A percentile compares a stretch with the other conserved stretches of the same genome.
Evolutionary conservation across 2,797 vertebrate species (phyloP).

Genomic region (Acrossocheilus fasciatus): DNA sequence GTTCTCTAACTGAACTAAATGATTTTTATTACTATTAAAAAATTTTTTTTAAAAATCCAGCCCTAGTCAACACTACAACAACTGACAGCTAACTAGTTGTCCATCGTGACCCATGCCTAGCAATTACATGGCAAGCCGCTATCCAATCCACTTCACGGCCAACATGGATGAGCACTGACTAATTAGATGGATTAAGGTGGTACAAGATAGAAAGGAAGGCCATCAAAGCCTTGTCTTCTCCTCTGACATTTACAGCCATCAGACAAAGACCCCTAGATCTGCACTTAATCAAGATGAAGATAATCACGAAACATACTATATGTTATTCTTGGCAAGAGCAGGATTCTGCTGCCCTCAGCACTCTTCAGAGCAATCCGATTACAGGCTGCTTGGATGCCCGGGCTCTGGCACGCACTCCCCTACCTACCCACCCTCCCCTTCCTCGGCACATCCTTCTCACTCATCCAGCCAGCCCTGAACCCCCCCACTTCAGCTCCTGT

Average conservation of each 20-base stretch:
- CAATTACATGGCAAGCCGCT: constrained; percentile 21
- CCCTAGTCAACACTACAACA: background rate
- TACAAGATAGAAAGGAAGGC: constrained; percentile 58
- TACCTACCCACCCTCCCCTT: background rate
- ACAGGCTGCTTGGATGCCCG: constrained; percentile 71
- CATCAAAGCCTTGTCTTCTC: constrained; percentile 66
- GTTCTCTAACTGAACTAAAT: no score
- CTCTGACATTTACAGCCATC: constrained; percentile 72
- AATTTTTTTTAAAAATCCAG: no score
- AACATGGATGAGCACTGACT: constrained; percentile 79
- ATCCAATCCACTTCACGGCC: constrained; percentile 62
- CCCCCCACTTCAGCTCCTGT: constrained; percentile 36
- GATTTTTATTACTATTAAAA: no score
- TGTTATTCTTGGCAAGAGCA: constrained; percentile 54
- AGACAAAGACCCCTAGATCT: constrained; percentile 69
- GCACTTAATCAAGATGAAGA: constrained; percentile 77
- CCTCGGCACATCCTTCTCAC: constrained; percentile 57
- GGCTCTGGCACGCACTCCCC: constrained; percentile 26
- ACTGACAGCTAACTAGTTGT: background rate
- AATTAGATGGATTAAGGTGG: constrained; percentile 71
- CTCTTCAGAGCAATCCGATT: constrained; percentile 77
- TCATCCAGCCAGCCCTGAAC: constrained; percentile 34
- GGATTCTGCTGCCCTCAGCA: constrained; percentile 76
- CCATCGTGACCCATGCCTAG: background rate
- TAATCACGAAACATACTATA: constrained; percentile 58